Evolutionary conservation across 2,797 vertebrate species (phyloP).

Genomic region (Chromis chromis): DNA sequence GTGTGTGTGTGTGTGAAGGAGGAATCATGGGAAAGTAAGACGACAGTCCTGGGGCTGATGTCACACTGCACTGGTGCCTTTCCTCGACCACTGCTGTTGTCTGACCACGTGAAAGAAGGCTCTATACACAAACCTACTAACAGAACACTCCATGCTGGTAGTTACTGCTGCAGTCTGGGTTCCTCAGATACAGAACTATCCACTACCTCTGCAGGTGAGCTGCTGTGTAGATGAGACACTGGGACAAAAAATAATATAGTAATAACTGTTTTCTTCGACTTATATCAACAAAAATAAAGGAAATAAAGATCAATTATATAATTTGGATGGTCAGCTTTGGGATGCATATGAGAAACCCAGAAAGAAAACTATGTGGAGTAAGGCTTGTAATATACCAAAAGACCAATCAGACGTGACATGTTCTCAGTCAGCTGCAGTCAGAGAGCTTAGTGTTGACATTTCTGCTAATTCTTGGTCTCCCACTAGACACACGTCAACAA

Average conservation of each 20-base stretch:
- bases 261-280: not conserved
- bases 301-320: slow-evolving; percentile 10
- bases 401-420: not conserved
- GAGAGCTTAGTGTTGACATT: not conserved
- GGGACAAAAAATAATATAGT: not conserved
- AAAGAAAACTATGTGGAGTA: not conserved
- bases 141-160: slow-evolving; percentile 4
- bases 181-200: slow-evolving; percentile 32
- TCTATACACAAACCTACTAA: not conserved
- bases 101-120: not conserved
- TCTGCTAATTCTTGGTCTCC: not conserved
- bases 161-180: slow-evolving; percentile 26
- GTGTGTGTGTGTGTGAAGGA: slow-evolving; percentile 2
- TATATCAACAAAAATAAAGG: not conserved
- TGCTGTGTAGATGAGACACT: not conserved
- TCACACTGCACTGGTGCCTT: slow-evolving; percentile 8
- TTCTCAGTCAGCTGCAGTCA: slow-evolving; percentile 14
- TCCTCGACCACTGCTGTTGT: slow-evolving; percentile 1
- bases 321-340: not conserved
- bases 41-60: slow-evolving; percentile 42
- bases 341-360: slow-evolving; percentile 50
- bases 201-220: slow-evolving; percentile 39
- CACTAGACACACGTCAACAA: not conserved
- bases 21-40: slow-evolving; percentile 15
- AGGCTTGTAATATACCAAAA: not conserved